phyloP scores from a whole-genome alignment of 2,797 vertebrate species.

The Acrossocheilus wenchowensis region DNA sequence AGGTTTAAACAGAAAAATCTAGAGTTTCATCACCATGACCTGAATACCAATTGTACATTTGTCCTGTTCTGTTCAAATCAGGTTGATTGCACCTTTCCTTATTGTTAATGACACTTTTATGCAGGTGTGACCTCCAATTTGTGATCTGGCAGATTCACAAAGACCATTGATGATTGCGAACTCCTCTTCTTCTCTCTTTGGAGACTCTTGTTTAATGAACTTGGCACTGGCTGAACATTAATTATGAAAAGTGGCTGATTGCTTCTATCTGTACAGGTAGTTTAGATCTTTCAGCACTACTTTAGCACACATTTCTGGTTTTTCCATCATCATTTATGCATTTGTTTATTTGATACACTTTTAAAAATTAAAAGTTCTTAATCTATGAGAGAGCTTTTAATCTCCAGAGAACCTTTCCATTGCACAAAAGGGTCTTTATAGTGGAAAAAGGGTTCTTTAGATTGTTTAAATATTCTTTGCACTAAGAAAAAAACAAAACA shows the following conservation, averaged over 20 bases:
- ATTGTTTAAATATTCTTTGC: background rate
- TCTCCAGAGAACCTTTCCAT: background rate
- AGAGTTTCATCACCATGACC: background rate
- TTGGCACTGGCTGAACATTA: slow-evolving; percentile 30
- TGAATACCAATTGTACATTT: slow-evolving; percentile 14
- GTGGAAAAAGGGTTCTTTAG: background rate
- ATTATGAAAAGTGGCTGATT: slow-evolving; percentile 38
- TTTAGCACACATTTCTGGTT: background rate
- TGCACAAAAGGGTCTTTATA: background rate
- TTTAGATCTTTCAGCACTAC: slow-evolving; percentile 15
- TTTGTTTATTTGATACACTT: background rate
- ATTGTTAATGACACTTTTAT: slow-evolving; percentile 34
- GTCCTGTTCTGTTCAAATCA: slow-evolving; percentile 3
- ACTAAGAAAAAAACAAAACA: background rate
- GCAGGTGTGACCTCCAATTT: slow-evolving; percentile 38
- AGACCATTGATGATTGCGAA: slow-evolving; percentile 26
- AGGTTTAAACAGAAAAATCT: background rate
- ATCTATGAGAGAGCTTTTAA: background rate
- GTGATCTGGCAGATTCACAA: slow-evolving; percentile 35
- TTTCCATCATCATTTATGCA: background rate
- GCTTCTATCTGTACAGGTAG: slow-evolving; percentile 30
- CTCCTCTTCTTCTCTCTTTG: slow-evolving; percentile 28
- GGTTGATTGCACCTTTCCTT: slow-evolving; percentile 27
- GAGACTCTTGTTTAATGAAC: slow-evolving; percentile 42
- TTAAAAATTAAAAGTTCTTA: background rate